Conservation (phyloP, 1,140 invertebrate genomes). For the Lordiphosa stackelbergi region DNA sequence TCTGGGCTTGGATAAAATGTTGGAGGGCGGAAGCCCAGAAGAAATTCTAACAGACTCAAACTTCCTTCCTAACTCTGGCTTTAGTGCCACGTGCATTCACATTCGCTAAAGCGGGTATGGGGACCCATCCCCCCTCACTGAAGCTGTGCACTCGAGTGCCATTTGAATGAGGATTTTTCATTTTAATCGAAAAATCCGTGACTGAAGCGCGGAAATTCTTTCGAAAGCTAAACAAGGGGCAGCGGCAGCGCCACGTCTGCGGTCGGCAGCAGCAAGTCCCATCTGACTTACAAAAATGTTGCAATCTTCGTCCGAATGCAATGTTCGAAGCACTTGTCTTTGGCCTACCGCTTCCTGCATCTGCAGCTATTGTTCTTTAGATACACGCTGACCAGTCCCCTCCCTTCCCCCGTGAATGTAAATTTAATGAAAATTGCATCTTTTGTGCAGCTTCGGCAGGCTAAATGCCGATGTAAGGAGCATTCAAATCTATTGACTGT, state of each 20-base stretch:
- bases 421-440: slow-evolving; percentile 32
- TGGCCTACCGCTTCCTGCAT: neutral
- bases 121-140: neutral
- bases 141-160: slow-evolving; percentile 14
- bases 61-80: too few relatives aligned
- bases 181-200: slow-evolving; percentile 31
- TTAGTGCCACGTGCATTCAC: too few relatives aligned
- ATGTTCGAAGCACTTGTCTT: slow-evolving; percentile 17
- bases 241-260: slow-evolving; percentile 12
- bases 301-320: slow-evolving; percentile 14
- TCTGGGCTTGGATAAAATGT: too few relatives aligned
- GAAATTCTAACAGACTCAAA: too few relatives aligned
- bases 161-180: slow-evolving; percentile 18
- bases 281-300: slow-evolving; percentile 23
- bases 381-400: neutral
- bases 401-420: slow-evolving; percentile 10
- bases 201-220: slow-evolving; percentile 30
- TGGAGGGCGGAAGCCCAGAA: too few relatives aligned
- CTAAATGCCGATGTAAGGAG: too few relatives aligned
- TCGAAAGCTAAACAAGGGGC: slow-evolving; percentile 12
- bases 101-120: too few relatives aligned
- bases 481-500: too few relatives aligned
- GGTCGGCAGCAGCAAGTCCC: slow-evolving; percentile 9
- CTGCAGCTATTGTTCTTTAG: slow-evolving; percentile 47
- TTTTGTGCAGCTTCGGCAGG: slow-evolving; percentile 16